phyloP scores from a whole-genome alignment of 2,113 vertebrate genomes.

The Actinemys pallida region DNA sequence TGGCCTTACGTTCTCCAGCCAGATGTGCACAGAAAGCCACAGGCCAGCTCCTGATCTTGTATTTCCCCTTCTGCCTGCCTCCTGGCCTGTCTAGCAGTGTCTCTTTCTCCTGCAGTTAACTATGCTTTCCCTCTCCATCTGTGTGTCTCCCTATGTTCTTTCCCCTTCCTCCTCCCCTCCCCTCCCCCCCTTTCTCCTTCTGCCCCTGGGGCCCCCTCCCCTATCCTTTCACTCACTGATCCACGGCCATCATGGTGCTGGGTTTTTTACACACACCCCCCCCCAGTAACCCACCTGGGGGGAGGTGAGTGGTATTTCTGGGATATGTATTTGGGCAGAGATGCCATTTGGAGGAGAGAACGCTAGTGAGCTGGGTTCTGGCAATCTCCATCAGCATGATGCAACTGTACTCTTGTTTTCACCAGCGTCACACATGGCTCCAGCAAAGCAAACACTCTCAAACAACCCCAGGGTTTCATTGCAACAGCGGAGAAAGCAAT shows the following conservation, averaged over 20 bases:
- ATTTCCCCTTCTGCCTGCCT: too few relatives aligned
- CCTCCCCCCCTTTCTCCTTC: fast-evolving
- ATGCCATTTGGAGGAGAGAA: not conserved
- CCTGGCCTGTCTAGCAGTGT: too few relatives aligned
- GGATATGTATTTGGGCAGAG: fast-evolving
- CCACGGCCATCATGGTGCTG: too few relatives aligned
- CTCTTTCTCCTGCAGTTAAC: too few relatives aligned
- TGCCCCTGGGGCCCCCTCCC: not conserved
- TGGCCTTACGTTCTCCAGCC: fast-evolving
- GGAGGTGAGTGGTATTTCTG: too few relatives aligned
- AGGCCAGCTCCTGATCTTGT: not conserved
- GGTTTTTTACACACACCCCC: too few relatives aligned
- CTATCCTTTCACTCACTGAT: too few relatives aligned
- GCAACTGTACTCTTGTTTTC: fast-evolving
- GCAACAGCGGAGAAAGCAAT: not conserved
- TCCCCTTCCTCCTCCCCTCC: fast-evolving
- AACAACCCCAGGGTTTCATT: not conserved
- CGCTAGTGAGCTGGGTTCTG: fast-evolving
- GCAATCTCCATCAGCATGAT: not conserved
- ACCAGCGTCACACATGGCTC: not conserved
- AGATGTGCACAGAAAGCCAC: not conserved
- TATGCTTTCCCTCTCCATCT: too few relatives aligned
- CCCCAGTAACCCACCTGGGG: too few relatives aligned
- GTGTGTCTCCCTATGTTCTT: too few relatives aligned
- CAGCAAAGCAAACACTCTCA: not conserved